Evolutionary conservation across 2,797 vertebrate genomes (phyloP).

Genomic region (Gymnothorax reevesii): DNA sequence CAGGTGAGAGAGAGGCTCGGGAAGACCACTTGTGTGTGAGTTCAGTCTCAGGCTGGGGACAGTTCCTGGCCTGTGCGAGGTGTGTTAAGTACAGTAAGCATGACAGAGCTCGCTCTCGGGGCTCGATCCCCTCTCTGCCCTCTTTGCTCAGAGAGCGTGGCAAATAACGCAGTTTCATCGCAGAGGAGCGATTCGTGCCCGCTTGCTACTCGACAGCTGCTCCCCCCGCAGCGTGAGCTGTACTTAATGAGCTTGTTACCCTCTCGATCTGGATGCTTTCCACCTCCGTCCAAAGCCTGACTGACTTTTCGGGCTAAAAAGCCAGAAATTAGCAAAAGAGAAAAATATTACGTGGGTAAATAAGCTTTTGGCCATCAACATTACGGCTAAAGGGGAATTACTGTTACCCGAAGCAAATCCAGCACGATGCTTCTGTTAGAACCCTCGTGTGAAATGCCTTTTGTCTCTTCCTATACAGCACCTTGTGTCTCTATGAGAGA

Average conservation of each 20-base stretch:
- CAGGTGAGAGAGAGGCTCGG: neutral
- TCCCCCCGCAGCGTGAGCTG: conserved; percentile 47
- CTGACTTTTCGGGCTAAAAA: neutral
- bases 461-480: too few species aligned
- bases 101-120: neutral
- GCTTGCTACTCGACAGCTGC: conserved; percentile 50
- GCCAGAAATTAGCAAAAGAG: neutral
- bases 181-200: conserved; percentile 5
- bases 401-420: neutral
- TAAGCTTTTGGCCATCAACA: neutral
- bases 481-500: too few species aligned
- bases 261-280: conserved; percentile 30
- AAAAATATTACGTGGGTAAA: neutral
- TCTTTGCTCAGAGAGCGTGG: conserved; percentile 15
- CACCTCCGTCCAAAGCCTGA: conserved; percentile 19
- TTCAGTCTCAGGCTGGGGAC: neutral
- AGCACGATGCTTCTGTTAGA: too few species aligned
- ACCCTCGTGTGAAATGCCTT: too few species aligned
- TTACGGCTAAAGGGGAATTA: neutral
- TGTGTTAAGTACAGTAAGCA: neutral
- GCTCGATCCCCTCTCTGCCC: neutral
- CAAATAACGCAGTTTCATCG: conserved; percentile 6
- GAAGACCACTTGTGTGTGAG: neutral
- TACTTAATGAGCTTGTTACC: conserved; percentile 49
- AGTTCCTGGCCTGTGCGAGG: neutral